Evolutionary conservation across 1,140 invertebrate species (phyloP).

Genomic region (Conus ventricosus): DNA sequence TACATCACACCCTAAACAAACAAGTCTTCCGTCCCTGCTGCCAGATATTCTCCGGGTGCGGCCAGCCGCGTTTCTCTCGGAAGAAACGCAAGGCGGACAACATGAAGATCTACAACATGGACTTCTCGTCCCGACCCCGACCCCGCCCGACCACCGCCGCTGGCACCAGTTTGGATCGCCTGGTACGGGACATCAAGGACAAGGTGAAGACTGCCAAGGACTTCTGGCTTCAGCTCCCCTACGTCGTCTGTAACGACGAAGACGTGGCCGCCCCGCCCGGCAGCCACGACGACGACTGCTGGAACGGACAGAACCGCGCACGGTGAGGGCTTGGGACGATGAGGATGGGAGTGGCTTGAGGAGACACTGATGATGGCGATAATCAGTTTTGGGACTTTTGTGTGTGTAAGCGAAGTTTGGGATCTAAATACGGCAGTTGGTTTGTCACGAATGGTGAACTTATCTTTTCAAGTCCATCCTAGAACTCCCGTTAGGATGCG

Average conservation of each 20-base stretch:
- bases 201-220: constrained; percentile 83
- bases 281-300: constrained; percentile 84
- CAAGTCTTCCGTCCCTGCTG: no score
- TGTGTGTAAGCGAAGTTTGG: no score
- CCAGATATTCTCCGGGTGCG: constrained; percentile 60
- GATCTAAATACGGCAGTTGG: no score
- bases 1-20: no score
- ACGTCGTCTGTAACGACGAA: constrained; percentile 85
- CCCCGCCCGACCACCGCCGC: constrained; percentile 72
- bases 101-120: constrained; percentile 28
- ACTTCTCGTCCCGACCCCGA: constrained; percentile 70
- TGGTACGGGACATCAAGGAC: constrained; percentile 88
- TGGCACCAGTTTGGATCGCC: constrained; percentile 83
- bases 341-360: neutral
- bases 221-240: constrained; percentile 90
- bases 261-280: constrained; percentile 79
- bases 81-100: constrained; percentile 44
- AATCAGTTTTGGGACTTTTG: no score
- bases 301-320: constrained; percentile 89
- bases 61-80: constrained; percentile 41
- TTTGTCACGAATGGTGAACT: no score
- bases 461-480: no score
- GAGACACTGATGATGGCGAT: no score
- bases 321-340: constrained; percentile 56
- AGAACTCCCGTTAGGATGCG: no score